Evolutionary conservation across 64 coral and sea anemone genomes (phyloP).

Genomic region (Trachythela sp.): DNA sequence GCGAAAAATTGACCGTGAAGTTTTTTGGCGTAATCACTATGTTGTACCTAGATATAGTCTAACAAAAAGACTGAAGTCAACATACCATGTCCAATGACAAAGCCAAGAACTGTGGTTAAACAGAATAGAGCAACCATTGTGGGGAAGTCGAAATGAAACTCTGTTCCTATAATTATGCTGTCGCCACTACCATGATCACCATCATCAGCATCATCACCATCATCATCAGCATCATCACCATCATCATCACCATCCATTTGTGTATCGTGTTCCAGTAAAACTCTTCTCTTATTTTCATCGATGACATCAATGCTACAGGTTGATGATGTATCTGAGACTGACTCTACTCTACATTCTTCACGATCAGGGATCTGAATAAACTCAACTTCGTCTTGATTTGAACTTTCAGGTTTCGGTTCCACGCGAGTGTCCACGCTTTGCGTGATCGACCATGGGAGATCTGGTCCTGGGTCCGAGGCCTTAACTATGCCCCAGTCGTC

Average conservation of each 20-base stretch:
- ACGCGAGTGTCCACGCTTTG: not conserved
- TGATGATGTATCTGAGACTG: not conserved
- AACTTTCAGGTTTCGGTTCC: not conserved
- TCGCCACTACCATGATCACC: not conserved
- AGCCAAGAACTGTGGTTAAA: not conserved
- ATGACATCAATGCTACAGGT: not conserved
- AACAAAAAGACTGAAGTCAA: not conserved
- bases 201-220: not conserved
- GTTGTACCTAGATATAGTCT: too few species aligned
- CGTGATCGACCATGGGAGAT: not conserved
- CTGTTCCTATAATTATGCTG: not conserved
- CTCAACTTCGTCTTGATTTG: not conserved
- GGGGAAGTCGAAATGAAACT: not conserved
- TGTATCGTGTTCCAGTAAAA: not conserved
- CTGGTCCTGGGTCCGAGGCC: not conserved
- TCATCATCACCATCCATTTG: not conserved
- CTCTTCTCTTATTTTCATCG: not conserved
- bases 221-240: not conserved
- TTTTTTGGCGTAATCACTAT: too few species aligned
- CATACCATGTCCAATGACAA: conserved; percentile 16
- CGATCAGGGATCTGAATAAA: not conserved
- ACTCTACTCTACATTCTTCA: not conserved
- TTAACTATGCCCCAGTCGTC: not conserved
- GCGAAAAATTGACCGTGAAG: too few species aligned
- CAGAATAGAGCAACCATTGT: not conserved